A percentile compares a stretch with the other conserved stretches of the same genome.
These are phyloP conservation scores for Kryptopterus vitreolus DNA, from an alignment of 2,797 vertebrate genomes.

Conservation along the genomic window DNA sequence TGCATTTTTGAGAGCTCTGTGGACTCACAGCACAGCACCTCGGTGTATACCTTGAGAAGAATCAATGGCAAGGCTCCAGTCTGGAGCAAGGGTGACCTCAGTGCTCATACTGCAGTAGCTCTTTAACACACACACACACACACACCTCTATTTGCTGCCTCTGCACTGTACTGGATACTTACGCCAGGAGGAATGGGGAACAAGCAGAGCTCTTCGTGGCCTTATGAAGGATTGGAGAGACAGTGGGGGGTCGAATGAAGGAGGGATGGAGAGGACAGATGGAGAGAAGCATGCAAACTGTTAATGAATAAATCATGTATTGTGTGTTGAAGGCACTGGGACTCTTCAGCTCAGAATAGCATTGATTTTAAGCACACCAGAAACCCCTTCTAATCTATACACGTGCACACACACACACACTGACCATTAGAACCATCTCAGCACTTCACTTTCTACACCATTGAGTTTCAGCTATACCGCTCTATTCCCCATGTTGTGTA, in stretches of 20 bases:
- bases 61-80: conserved; percentile 53
- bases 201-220: conserved; percentile 39
- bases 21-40: not conserved
- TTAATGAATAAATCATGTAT: conserved; percentile 71
- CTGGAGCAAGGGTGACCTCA: conserved; percentile 51
- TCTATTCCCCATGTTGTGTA: not conserved
- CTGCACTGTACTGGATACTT: conserved; percentile 21
- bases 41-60: conserved; percentile 19
- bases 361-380: conserved; percentile 60
- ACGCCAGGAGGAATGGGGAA: not conserved
- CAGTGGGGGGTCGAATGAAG: conserved; percentile 5
- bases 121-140: not conserved
- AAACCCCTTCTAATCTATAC: conserved; percentile 26
- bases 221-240: conserved; percentile 20
- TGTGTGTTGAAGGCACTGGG: conserved; percentile 60
- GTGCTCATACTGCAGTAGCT: conserved; percentile 11
- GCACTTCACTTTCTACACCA: not conserved
- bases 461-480: conserved; percentile 3
- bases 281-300: not conserved
- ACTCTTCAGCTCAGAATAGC: conserved; percentile 49
- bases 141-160: conserved; percentile 18
- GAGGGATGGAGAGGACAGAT: conserved; percentile 11
- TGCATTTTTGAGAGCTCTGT: not conserved
- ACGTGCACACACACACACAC: not conserved
- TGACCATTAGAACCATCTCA: not conserved